These are phyloP conservation scores for Petrocephalus microphthalmus DNA, from an alignment of 2,113 vertebrate genomes.

Conservation along the genomic window DNA sequence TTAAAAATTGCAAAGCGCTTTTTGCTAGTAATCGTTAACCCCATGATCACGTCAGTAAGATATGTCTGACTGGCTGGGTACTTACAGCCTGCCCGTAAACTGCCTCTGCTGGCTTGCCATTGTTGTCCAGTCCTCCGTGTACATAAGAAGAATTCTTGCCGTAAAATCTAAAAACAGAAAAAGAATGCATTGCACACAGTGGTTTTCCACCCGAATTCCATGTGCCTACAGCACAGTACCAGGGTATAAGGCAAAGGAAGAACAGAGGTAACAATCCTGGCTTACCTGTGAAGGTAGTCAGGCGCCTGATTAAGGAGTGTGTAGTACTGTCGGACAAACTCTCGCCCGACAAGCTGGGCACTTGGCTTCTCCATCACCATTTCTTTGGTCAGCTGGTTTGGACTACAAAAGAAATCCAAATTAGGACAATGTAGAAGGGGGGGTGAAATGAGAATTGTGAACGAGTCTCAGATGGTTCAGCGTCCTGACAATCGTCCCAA, in stretches of 20 bases:
- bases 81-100: conserved; percentile 92
- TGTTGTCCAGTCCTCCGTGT: conserved; percentile 88
- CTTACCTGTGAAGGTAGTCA: conserved; percentile 92
- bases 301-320: conserved; percentile 95
- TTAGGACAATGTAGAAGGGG: background rate
- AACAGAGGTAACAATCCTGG: background rate
- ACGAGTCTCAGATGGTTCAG: background rate
- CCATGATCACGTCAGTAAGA: background rate
- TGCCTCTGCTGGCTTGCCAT: conserved; percentile 87
- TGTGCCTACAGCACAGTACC: background rate
- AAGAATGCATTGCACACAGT: background rate
- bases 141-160: conserved; percentile 98
- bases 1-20: background rate
- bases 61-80: background rate
- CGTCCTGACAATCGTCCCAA: background rate
- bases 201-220: background rate
- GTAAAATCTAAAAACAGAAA: conserved; percentile 73
- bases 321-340: conserved; percentile 99
- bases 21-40: background rate
- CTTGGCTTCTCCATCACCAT: conserved; percentile 99
- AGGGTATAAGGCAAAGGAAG: background rate
- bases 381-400: conserved; percentile 92
- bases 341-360: conserved; percentile 99
- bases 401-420: conserved; percentile 36
- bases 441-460: background rate